Percentiles rank a stretch among this genome's conserved stretches.
Evolutionary conservation across 1,140 invertebrate species (phyloP).

Genomic region (Goniozus legneri): DNA sequence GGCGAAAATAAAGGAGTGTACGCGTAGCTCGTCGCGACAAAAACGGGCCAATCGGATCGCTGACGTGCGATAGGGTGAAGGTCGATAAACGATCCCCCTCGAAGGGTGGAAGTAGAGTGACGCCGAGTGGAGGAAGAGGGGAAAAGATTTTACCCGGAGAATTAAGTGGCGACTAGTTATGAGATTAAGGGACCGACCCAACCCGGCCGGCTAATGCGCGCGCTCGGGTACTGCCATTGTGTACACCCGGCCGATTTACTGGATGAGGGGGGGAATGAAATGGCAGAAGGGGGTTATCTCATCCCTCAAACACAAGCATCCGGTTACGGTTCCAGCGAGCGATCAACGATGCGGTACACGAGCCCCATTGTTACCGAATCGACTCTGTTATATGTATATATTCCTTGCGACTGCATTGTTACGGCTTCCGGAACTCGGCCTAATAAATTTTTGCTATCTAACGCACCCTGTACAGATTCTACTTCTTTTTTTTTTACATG

Average conservation of each 20-base stretch:
- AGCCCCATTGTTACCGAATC: conserved; percentile 46
- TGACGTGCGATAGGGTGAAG: not conserved
- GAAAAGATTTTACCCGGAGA: conserved; percentile 22
- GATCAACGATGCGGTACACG: no score
- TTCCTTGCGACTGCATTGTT: no score
- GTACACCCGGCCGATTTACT: conserved; percentile 1
- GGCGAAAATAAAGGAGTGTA: conserved; percentile 10
- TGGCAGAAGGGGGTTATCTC: conserved; percentile 12
- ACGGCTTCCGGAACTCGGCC: no score
- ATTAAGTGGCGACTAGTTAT: conserved; percentile 53
- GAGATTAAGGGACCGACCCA: no score
- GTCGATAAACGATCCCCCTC: no score
- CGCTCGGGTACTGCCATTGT: conserved; percentile 20
- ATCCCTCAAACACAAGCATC: conserved; percentile 20
- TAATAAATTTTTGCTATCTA: no score
- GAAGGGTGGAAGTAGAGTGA: not conserved
- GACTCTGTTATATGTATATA: conserved; percentile 35
- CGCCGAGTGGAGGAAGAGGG: not conserved
- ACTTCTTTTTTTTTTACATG: no score
- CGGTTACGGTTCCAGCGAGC: no score
- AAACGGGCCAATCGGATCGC: conserved; percentile 20
- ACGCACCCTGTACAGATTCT: no score
- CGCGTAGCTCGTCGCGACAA: conserved; percentile 23
- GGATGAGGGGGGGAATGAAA: conserved; percentile 11
- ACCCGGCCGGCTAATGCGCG: no score